Evolutionary conservation across 2,797 vertebrate genomes (phyloP), one percentile per base, ranked within the genome.

Genomic region (Phrynocephalus forsythii): DNA sequence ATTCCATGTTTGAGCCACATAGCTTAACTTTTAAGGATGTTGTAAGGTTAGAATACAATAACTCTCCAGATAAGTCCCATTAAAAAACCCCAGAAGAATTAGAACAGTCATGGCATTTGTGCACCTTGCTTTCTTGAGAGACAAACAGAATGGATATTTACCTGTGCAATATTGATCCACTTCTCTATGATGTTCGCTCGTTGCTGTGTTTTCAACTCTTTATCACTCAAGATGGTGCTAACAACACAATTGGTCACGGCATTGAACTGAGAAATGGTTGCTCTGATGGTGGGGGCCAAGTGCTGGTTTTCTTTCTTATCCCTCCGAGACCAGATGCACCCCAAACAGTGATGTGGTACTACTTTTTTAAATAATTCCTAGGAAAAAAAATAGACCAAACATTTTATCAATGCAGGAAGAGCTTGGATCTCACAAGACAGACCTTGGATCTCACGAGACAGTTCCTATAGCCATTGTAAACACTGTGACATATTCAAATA

Each of bases 121-220:
- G n/a, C 50, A 75, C 18, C 22, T 26, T 60, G 24, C n/a, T 15
- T 15, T 16, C 48, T 50, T 66, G 90, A 77, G 72, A 85, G 44
- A 28, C 26, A 50, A 50, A 66, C 0, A 22, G 85, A 90, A 88
- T 0, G 84, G 91, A 67, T 50, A 28, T 66, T 92, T 96, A 99
- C 98, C 72, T 99, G 98, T 89, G 98, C 99, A 52, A 98, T 96
- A 94, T 98, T 97, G 86, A 99, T 99, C 99, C 98, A 99, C 91
- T 98, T 98, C 97, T 99, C 98, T 89, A 99, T 97, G 96, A 98
- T 94, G 88, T 97, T 98, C 44, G 98, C 98, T 79, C 98, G 97
- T 91, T 98, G 98, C 87, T 98, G 98, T 0, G 98, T 97, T 73
- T 97, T 97, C 85, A 99, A 96, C 63, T 98, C 98, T 20, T 96